Conservation (phyloP, 2,113 vertebrate species). For the Sporophila hypoxantha region DNA sequence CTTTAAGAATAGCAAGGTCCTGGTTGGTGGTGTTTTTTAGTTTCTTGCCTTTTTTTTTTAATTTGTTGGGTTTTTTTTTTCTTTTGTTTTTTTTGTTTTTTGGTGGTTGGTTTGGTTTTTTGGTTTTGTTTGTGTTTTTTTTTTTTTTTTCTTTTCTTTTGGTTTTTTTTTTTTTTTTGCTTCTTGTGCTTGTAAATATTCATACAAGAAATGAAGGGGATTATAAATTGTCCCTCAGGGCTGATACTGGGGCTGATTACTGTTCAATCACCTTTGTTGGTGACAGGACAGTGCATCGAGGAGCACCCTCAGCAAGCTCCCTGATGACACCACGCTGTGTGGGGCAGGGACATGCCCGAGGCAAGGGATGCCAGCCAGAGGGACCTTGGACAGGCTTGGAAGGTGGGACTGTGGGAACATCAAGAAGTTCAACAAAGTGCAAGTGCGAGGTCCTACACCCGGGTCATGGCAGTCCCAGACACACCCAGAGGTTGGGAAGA, state of each 20-base stretch:
- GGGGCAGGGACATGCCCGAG: not conserved
- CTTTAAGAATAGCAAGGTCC: not conserved
- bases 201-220: not conserved
- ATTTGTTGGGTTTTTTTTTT: too few species aligned
- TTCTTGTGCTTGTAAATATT: not conserved
- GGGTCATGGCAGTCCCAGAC: too few species aligned
- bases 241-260: fast-evolving
- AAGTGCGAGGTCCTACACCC: too few species aligned
- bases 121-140: not conserved
- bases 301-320: not conserved
- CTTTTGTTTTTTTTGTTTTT: too few species aligned
- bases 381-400: not conserved
- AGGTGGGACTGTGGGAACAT: too few species aligned
- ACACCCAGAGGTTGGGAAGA: too few species aligned
- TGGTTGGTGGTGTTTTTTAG: not conserved
- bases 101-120: too few species aligned
- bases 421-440: too few species aligned
- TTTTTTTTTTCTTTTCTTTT: not conserved
- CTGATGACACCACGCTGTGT: not conserved
- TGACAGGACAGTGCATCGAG: not conserved
- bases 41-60: not conserved
- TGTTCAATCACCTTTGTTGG: not conserved
- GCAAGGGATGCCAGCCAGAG: not conserved
- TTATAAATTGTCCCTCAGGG: not conserved
- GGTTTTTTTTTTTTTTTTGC: not conserved